phyloP scores from a whole-genome alignment of 2,888 invertebrate genomes.

The Strigamia transsilvanica region DNA sequence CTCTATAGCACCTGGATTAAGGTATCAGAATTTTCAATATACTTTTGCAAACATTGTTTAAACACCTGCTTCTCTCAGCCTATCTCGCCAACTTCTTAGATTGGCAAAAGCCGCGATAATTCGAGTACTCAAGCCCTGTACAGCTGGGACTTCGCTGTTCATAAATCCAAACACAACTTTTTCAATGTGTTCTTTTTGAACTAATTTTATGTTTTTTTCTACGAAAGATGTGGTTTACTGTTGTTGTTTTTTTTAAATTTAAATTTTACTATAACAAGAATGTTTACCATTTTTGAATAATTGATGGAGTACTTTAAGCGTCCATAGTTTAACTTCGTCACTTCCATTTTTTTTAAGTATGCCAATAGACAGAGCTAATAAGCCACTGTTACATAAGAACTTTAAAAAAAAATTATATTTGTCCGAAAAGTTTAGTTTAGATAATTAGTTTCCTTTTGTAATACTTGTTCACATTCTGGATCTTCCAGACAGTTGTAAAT shows the following conservation, averaged over 20 bases:
- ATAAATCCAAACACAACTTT: neutral
- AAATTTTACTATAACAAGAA: too few relatives aligned
- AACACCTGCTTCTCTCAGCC: neutral
- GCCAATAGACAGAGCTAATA: conserved; percentile 2
- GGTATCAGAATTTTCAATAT: neutral
- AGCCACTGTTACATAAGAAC: conserved; percentile 11
- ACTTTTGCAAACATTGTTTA: neutral
- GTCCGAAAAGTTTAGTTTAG: neutral
- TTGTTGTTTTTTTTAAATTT: too few relatives aligned
- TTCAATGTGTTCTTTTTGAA: conserved; percentile 26
- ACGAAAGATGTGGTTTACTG: neutral
- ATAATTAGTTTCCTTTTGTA: neutral
- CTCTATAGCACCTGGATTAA: neutral
- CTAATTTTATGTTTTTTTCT: conserved; percentile 1
- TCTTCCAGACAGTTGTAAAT: conserved; percentile 20
- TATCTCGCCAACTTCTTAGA: neutral
- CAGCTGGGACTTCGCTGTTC: neutral
- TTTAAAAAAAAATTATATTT: neutral
- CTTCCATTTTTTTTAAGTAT: neutral
- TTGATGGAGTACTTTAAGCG: conserved; percentile 6
- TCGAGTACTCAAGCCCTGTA: neutral
- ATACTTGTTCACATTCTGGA: conserved; percentile 46
- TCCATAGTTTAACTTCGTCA: neutral
- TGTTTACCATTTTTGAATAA: neutral
- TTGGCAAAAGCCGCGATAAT: neutral